Conservation (phyloP, 1,140 invertebrate genomes). For the Aphelenchoides fujianensis region DNA sequence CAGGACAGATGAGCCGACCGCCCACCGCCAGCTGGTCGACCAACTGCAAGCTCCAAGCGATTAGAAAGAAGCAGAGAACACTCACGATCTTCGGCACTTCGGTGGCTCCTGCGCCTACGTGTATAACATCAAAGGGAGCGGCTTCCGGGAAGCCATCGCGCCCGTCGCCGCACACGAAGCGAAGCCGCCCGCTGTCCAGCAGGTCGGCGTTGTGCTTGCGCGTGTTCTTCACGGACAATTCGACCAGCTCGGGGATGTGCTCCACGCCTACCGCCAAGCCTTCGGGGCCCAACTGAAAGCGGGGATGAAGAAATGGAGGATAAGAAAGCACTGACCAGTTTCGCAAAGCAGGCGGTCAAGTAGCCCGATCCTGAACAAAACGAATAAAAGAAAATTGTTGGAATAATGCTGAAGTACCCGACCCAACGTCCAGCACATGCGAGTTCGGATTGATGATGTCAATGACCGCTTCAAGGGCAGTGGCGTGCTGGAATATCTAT, state of each 20-base stretch:
- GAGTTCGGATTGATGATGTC: conserved; percentile 75
- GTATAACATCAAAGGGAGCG: conserved; percentile 84
- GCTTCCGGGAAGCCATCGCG: conserved; percentile 72
- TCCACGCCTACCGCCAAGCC: conserved; percentile 84
- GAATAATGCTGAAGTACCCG: no score
- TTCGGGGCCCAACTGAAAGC: conserved; percentile 67
- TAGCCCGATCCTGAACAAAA: no score
- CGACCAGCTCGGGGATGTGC: conserved; percentile 81
- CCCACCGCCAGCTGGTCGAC: conserved; percentile 72
- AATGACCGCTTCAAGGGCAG: conserved; percentile 76
- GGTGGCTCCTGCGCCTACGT: no score
- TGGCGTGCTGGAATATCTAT: no score
- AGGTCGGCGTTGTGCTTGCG: conserved; percentile 73
- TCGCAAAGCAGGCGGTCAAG: conserved; percentile 87
- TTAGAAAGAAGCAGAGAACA: no score
- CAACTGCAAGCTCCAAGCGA: no score
- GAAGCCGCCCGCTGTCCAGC: conserved; percentile 69
- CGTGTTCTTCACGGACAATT: conserved; percentile 75
- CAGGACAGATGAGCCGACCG: conserved; percentile 81
- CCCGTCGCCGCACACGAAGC: conserved; percentile 76
- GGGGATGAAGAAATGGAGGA: no score
- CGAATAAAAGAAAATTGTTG: no score
- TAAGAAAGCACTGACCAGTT: conserved; percentile 74
- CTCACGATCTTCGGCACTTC: no score
- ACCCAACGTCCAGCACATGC: conserved; percentile 85